These are phyloP conservation scores for Paralichthys olivaceus DNA, from an alignment of 2,113 vertebrate genomes.

Conservation along the genomic window DNA sequence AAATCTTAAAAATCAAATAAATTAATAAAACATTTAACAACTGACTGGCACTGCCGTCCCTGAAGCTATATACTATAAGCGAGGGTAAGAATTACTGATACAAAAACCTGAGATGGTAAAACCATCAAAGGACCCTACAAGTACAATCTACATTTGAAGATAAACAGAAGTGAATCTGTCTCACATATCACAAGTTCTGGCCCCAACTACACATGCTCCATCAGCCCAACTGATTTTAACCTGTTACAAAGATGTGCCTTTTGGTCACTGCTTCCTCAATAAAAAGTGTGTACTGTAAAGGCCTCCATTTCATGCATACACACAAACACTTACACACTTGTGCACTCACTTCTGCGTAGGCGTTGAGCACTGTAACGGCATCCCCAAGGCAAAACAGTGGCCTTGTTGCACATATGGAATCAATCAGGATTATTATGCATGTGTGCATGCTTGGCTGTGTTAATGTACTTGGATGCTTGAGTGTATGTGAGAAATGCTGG, in stretches of 20 bases:
- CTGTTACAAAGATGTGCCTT: constrained; percentile 16
- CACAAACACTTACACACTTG: constrained; percentile 14
- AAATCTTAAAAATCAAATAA: too few relatives aligned
- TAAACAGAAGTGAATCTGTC: neutral
- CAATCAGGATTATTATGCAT: constrained; percentile 76
- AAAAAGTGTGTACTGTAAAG: constrained; percentile 4
- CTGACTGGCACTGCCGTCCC: too few relatives aligned
- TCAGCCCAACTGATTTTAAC: constrained; percentile 16
- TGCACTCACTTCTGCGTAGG: constrained; percentile 28
- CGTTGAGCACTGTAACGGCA: constrained; percentile 61
- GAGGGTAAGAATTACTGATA: too few relatives aligned
- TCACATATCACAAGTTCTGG: neutral
- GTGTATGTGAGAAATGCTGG: constrained; percentile 49
- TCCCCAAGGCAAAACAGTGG: constrained; percentile 75
- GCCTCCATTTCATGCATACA: neutral
- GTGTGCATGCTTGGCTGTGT: constrained; percentile 53
- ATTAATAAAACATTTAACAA: too few relatives aligned
- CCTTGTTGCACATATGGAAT: constrained; percentile 81
- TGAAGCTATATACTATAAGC: too few relatives aligned
- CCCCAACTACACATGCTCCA: neutral
- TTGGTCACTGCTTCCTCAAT: constrained; percentile 18
- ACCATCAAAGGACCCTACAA: too few relatives aligned
- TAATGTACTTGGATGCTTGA: constrained; percentile 42
- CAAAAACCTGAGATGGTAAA: neutral
- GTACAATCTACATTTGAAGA: too few relatives aligned